phyloP scores from a whole-genome alignment of 2,797 vertebrate genomes.

The Rhynchotus rufescens region DNA sequence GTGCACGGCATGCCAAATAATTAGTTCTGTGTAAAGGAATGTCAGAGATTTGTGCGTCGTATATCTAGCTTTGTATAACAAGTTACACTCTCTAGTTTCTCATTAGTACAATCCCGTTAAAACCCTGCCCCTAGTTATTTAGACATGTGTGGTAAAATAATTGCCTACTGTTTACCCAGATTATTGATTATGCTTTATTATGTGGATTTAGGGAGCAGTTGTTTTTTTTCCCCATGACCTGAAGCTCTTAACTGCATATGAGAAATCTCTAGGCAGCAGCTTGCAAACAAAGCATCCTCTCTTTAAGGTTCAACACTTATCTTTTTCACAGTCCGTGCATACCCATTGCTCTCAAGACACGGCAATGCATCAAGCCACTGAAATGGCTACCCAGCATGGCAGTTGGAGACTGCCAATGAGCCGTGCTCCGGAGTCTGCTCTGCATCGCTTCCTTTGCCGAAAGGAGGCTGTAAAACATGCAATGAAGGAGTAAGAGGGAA shows the following conservation, averaged over 20 bases:
- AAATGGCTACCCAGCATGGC: neutral
- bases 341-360: neutral
- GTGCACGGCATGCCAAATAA: neutral
- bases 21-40: neutral
- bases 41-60: neutral
- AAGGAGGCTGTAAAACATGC: neutral
- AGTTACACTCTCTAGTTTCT: slow-evolving; percentile 37
- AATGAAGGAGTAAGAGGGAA: neutral
- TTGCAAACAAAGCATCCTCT: neutral
- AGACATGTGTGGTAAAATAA: slow-evolving; percentile 15
- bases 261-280: slow-evolving; percentile 39
- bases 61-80: neutral
- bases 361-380: neutral
- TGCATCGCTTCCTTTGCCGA: neutral
- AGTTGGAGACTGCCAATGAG: neutral
- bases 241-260: neutral
- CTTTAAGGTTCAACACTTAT: neutral
- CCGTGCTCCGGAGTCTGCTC: neutral
- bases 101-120: slow-evolving; percentile 33
- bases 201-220: neutral
- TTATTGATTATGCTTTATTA: slow-evolving; percentile 28
- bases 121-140: slow-evolving; percentile 20
- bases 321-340: neutral
- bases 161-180: slow-evolving; percentile 42
- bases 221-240: neutral